Evolutionary conservation across 1,140 invertebrate species (phyloP), one percentile per base, ranked within the genome.

Genomic region (Anoplolepis gracilipes): DNA sequence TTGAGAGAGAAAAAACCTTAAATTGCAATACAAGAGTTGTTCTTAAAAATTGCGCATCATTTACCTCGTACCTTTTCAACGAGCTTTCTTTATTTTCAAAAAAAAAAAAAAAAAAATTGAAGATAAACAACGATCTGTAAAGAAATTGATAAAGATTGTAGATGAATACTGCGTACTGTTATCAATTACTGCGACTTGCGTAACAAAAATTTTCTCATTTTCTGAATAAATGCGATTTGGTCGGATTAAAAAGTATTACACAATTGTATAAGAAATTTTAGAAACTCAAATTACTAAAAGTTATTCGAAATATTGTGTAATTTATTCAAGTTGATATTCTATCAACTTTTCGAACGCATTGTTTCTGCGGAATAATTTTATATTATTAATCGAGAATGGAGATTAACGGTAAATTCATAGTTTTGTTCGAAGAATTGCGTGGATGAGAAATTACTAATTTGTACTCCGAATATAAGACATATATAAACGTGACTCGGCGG

Each of bases 51-150:
- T 36, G 3, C 39, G 39, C 25, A 36, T 25, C 36, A 82, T 61
- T 72, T 42, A n/a, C n/a, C 16, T 2, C 19, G 22, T 39, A 19
- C 33, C 33, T 4, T 49, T 39, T 70, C 33, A 5, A 28, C 33
- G 22, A 11, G 25, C 22, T 69, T 57, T 39, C 16, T 39, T 4
- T 3, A 55, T 57, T 28, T 30, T 42, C 1, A 19, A 70, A 72
- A 59, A 69, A 6, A 36, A 19, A 70, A 72, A 59, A 69, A 6
- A 36, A 11, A 42, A 39, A 81, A 81, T 42, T 30, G 28, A 55
- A 19, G 46, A 49, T 81, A 72, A 67, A n/a, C 46, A 28, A 64
- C 8, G 22, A 69, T 57, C 55, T 85, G 36, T 59, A 76, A 88
- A 87, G 28, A 70, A 72, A n/a, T 46, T 53, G 39, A 59, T 81